Percentiles rank a stretch among this genome's conserved stretches.
These are phyloP conservation scores for Campoletis raptor DNA, from an alignment of 2,888 invertebrate species.

Conservation along the genomic window DNA sequence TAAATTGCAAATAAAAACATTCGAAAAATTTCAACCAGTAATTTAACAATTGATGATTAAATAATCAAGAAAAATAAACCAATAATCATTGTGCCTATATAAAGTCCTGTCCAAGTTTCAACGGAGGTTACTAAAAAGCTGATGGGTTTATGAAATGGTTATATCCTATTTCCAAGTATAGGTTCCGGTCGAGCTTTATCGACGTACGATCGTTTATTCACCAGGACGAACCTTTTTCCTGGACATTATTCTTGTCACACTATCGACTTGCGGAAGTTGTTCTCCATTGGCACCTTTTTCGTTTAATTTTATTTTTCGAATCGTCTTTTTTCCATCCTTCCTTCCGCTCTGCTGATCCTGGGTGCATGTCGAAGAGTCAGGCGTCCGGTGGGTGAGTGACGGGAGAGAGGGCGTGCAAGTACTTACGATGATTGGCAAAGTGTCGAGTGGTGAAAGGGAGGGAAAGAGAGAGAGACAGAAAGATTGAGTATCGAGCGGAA, in stretches of 20 bases:
- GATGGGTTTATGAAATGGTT: constrained; percentile 12
- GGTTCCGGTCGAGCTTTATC: constrained; percentile 13
- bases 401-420: constrained; percentile 68
- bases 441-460: constrained; percentile 32
- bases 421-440: constrained; percentile 73
- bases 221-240: constrained; percentile 17
- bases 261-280: constrained; percentile 62
- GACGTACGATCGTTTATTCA: constrained; percentile 37
- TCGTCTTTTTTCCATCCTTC: constrained; percentile 38
- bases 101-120: not conserved
- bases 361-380: constrained; percentile 61
- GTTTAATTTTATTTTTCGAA: constrained; percentile 42
- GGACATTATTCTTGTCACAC: constrained; percentile 69
- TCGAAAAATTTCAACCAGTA: too few species aligned
- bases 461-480: constrained; percentile 13
- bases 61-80: not conserved
- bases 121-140: not conserved
- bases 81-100: not conserved
- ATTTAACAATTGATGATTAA: not conserved
- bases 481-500: constrained; percentile 40
- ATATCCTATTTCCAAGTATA: not conserved
- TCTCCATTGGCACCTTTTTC: constrained; percentile 53
- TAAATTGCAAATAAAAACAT: too few species aligned
- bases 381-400: constrained; percentile 60
- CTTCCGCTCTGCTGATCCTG: constrained; percentile 42